phyloP scores from a whole-genome alignment of 2,113 vertebrate species.

The Donacobius atricapilla region DNA sequence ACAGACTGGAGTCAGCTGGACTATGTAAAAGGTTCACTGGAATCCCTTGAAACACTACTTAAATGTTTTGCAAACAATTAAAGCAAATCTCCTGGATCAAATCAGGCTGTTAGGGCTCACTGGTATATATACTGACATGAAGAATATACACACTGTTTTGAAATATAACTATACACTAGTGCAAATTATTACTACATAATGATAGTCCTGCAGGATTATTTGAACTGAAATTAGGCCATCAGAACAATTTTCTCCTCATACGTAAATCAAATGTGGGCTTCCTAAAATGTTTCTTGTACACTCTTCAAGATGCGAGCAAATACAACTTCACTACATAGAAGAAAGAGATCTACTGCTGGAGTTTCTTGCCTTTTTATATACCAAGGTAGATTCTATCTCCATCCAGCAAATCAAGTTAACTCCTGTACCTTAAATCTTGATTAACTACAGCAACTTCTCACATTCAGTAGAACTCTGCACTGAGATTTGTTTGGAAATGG shows the following conservation, averaged over 20 bases:
- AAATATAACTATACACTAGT: background rate
- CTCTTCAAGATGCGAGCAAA: background rate
- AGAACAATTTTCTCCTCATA: background rate
- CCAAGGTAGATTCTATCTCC: background rate
- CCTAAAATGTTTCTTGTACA: background rate
- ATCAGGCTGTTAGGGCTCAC: background rate
- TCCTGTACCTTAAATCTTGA: background rate
- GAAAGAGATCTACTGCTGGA: background rate
- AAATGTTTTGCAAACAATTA: background rate
- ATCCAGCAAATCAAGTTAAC: background rate
- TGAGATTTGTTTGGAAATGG: background rate
- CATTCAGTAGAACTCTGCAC: background rate
- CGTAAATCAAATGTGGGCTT: background rate
- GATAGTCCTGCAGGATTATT: background rate
- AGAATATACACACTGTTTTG: background rate
- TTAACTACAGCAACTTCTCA: background rate
- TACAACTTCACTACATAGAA: background rate
- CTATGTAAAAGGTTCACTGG: background rate
- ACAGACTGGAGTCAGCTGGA: background rate
- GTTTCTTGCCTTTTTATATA: background rate
- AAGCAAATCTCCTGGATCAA: background rate
- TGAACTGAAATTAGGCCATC: background rate
- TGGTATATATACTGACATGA: background rate
- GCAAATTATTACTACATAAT: background rate
- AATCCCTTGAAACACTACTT: background rate